Percentiles rank a stretch among this genome's conserved stretches.
Conservation (phyloP, 2,113 vertebrate species). For the Corythornis madagascariensis region DNA sequence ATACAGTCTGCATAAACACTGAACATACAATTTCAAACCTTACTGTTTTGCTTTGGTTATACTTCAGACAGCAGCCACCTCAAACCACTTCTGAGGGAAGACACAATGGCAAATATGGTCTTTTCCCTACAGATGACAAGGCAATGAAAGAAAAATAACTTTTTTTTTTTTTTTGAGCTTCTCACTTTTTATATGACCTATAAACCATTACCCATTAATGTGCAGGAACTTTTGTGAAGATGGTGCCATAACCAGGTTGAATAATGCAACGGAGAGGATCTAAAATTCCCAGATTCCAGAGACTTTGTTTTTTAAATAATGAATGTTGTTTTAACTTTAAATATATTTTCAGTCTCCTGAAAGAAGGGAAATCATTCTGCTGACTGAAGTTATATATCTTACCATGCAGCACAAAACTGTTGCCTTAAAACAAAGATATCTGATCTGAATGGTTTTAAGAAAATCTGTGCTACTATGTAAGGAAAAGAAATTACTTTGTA, state of each 20-base stretch:
- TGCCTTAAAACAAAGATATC: background rate
- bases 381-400: background rate
- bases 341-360: background rate
- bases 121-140: background rate
- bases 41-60: background rate
- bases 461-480: background rate
- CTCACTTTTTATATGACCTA: background rate
- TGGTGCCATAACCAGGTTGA: background rate
- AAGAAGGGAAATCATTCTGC: background rate
- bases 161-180: background rate
- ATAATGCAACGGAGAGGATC: background rate
- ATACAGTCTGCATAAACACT: constrained; percentile 16
- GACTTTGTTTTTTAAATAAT: background rate
- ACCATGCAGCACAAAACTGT: background rate
- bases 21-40: constrained; percentile 28
- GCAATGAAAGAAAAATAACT: background rate
- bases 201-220: background rate
- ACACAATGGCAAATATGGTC: background rate
- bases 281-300: background rate
- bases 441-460: constrained; percentile 27
- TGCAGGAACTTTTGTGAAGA: background rate
- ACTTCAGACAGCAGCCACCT: constrained; percentile 22
- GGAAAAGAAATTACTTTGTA: background rate
- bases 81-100: constrained; percentile 47
- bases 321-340: background rate